Base-by-base conservation (phyloP, 2,797 vertebrate species). In the Gobionotothen gibberifrons region DNA sequence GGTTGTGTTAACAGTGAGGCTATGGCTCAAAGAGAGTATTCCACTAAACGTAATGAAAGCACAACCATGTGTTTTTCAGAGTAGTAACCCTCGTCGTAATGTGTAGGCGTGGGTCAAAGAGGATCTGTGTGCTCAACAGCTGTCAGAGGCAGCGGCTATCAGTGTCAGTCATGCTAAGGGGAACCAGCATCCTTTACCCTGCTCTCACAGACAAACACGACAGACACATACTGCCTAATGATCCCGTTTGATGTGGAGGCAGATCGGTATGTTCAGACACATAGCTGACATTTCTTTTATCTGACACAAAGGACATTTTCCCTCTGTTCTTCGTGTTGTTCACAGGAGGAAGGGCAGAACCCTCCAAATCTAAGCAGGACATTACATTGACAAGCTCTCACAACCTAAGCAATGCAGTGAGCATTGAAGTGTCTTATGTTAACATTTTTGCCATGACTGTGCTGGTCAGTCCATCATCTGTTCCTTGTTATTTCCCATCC, bases 361-460 rank as follows among this genome's bases (percentile, higher is more conserved):
- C 52, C 55, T 71, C 62, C 62, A 72, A 69, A 74, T 73, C 54
- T 42, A 65, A 72, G 72, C 82, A 87, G 85, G 85, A 83, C 81
- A 60, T 81, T 76, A 85, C 66, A 58, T 49, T 81, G 79, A 90
- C 16, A 52, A 79, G 52, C 47, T 49, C 26, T 26, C 55, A 48
- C 54, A 84, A 29, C 62, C 74, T 72, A 66, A 57, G 70, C 39
- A 78, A 65, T 36, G 9, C 32, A 66, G 59, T 54, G 15, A 72
- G 68, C 60, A 67, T 32, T 42, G n/a, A 42, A 39, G 26, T 66
- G 59, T 62, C 26, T 53, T 9, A 60, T 40, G n/a, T 59, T 59
- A 10, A 48, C 10, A n/a, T 58, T 13, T 72, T 29, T 58, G 12
- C 29, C 49, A 4, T 63, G 47, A 40, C 53, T 74, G 14, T 22